Evolutionary conservation across 2,888 invertebrate genomes (phyloP).

Genomic region (Lasioglossum zephyrum): DNA sequence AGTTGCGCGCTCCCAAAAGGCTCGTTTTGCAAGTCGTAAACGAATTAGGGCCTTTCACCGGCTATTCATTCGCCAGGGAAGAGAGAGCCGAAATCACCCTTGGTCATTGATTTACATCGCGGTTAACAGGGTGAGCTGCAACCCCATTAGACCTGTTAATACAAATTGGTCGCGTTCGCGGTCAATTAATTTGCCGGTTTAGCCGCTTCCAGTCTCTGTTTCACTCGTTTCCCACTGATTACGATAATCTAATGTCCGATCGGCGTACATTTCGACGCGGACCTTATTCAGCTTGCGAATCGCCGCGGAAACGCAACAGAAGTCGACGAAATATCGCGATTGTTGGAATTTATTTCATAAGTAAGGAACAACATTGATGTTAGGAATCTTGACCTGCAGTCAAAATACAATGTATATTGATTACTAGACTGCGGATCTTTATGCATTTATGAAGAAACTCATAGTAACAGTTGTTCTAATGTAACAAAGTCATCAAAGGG

Average conservation of each 20-base stretch:
- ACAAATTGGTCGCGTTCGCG: conserved; percentile 41
- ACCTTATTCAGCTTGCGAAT: background rate
- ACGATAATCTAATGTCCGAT: background rate
- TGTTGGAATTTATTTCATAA: no score
- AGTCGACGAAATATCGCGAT: background rate
- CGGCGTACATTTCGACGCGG: background rate
- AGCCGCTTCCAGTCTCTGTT: background rate
- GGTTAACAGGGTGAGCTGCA: conserved; percentile 44
- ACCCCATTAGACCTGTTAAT: conserved; percentile 16
- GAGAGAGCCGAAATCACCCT: conserved; percentile 63
- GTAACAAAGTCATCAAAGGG: no score
- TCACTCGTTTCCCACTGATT: conserved; percentile 7
- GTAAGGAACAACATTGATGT: no score
- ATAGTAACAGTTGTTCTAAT: no score
- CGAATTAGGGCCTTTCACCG: conserved; percentile 70
- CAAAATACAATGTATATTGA: no score
- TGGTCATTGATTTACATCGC: conserved; percentile 69
- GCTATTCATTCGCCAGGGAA: conserved; percentile 46
- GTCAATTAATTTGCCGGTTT: conserved; percentile 36
- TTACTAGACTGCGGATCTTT: no score
- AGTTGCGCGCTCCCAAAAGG: conserved; percentile 81
- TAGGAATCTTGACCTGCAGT: no score
- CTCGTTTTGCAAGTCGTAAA: conserved; percentile 78
- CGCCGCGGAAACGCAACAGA: background rate
- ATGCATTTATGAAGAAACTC: no score